Evolutionary conservation across 2,113 vertebrate species (phyloP).

Genomic region (Okapia johnstoni): DNA sequence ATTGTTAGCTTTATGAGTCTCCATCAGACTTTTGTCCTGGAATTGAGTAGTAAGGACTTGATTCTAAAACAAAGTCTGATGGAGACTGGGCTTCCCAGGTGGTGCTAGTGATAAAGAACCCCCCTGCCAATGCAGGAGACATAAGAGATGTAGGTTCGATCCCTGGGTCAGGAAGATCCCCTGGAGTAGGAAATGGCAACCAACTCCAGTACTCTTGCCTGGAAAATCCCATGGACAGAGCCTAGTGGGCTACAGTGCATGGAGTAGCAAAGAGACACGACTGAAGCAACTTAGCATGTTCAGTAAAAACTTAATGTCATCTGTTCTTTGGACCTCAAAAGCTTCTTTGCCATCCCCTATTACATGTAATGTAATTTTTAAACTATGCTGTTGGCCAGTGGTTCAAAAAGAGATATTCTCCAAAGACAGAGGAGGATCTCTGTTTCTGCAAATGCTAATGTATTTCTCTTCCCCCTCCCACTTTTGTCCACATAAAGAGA

Average conservation of each 20-base stretch:
- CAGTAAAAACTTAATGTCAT: background rate
- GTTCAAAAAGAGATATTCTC: slow-evolving; percentile 10
- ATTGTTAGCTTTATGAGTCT: background rate
- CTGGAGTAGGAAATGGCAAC: background rate
- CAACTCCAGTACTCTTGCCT: background rate
- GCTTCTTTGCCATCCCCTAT: background rate
- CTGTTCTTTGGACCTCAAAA: slow-evolving; percentile 63
- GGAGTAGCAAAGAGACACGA: background rate
- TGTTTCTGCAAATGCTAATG: background rate
- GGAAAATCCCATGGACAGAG: background rate
- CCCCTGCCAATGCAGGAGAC: background rate
- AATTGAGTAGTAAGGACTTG: background rate
- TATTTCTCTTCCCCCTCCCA: background rate
- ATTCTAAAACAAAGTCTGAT: background rate
- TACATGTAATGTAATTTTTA: slow-evolving; percentile 15
- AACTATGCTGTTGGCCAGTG: slow-evolving; percentile 35
- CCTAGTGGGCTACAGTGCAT: background rate
- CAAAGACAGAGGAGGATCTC: background rate
- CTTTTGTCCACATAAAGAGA: background rate
- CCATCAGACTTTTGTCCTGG: slow-evolving; percentile 47
- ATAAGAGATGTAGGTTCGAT: background rate
- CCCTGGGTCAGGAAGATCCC: background rate
- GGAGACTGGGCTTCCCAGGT: background rate
- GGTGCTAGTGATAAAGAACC: background rate
- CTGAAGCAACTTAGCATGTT: background rate